Evolutionary conservation across 2,113 vertebrate genomes (phyloP).

Genomic region (Microtus oregoni): DNA sequence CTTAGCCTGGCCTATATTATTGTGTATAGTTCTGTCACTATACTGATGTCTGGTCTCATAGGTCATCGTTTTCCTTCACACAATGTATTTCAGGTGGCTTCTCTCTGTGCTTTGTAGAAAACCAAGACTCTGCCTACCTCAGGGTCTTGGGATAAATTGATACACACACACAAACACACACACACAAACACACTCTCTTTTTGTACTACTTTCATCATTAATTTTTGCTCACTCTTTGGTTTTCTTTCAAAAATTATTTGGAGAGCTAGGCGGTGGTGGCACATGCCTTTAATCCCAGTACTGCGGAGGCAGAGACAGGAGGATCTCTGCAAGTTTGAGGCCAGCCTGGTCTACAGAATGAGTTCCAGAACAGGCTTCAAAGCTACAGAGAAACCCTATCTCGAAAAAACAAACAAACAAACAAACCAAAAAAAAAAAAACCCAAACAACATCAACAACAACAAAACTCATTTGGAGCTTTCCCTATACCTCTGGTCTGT

Average conservation of each 20-base stretch:
- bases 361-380: no score
- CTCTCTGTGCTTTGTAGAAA: neutral
- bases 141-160: neutral
- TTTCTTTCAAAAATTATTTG: neutral
- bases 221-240: neutral
- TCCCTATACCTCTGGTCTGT: neutral
- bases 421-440: no score
- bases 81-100: neutral
- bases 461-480: neutral
- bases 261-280: neutral
- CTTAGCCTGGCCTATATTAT: neutral
- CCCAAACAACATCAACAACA: no score
- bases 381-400: no score
- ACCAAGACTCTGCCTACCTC: neutral
- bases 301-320: no score
- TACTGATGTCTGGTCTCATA: neutral
- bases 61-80: neutral
- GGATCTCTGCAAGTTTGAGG: no score
- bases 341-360: no score
- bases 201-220: neutral
- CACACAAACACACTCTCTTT: no score
- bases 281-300: no score
- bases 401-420: no score
- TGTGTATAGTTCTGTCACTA: neutral
- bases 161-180: no score